These are phyloP conservation scores for Dasysyrphus tricinctus DNA, from an alignment of 2,888 invertebrate species.

Conservation along the genomic window DNA sequence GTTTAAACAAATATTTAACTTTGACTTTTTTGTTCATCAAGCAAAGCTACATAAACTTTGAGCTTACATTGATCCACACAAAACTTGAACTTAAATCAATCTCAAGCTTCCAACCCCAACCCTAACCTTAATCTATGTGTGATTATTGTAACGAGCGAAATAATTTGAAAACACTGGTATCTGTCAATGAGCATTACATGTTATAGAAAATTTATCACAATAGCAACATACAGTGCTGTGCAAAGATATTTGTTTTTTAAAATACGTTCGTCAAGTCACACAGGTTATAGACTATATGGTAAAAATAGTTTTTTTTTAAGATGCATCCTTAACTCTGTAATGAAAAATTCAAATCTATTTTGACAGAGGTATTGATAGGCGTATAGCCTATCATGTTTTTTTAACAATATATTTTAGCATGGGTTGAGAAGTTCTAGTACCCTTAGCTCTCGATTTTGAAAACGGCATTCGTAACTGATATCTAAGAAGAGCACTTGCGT, in stretches of 20 bases:
- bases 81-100: slow-evolving; percentile 32
- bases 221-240: not conserved
- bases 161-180: slow-evolving; percentile 23
- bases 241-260: not conserved
- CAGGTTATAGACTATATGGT: too few species aligned
- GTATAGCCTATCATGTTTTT: too few species aligned
- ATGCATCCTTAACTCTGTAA: too few species aligned
- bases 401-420: too few species aligned
- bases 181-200: not conserved
- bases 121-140: not conserved
- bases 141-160: slow-evolving; percentile 6
- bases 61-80: not conserved
- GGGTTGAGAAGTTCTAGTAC: too few species aligned
- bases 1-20: not conserved
- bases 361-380: too few species aligned
- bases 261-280: too few species aligned
- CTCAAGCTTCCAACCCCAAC: slow-evolving; percentile 1
- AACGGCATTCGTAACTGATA: too few species aligned
- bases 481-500: too few species aligned
- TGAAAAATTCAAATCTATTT: too few species aligned
- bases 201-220: not conserved
- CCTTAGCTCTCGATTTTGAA: too few species aligned
- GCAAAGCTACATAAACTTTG: not conserved
- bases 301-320: too few species aligned
- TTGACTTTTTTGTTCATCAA: not conserved